phyloP scores from a whole-genome alignment of 2,797 vertebrate genomes.

The Enteromius paludinosus region DNA sequence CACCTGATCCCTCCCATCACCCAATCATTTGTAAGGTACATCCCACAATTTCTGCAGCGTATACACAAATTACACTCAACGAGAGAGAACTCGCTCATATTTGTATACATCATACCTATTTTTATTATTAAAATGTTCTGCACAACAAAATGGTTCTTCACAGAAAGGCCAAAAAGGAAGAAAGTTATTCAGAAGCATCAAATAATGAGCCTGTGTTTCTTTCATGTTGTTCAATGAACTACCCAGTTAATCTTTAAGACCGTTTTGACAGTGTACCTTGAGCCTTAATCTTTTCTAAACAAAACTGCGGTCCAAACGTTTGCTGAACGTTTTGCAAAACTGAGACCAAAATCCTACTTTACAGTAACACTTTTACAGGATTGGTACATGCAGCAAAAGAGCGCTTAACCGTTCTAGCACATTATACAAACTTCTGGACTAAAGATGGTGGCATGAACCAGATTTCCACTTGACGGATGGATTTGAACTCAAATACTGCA shows the following conservation, averaged over 20 bases:
- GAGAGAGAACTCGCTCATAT: neutral
- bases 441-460: neutral
- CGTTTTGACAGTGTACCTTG: neutral
- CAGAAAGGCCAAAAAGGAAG: too few relatives aligned
- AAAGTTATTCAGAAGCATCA: neutral
- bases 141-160: neutral
- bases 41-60: neutral
- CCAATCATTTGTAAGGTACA: neutral
- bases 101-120: neutral
- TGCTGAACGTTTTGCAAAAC: too few relatives aligned
- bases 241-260: neutral
- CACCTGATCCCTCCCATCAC: neutral
- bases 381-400: neutral
- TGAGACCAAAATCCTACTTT: too few relatives aligned
- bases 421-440: neutral
- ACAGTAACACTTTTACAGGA: too few relatives aligned
- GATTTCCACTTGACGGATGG: neutral
- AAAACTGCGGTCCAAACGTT: too few relatives aligned
- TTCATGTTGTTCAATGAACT: neutral
- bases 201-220: neutral
- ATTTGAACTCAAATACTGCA: neutral
- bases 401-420: neutral
- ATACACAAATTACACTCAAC: neutral
- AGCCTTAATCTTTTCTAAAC: neutral
- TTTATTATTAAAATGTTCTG: neutral